These are phyloP conservation scores for Osmoderma eremita DNA, from an alignment of 2,888 invertebrate species.

Conservation along the genomic window DNA sequence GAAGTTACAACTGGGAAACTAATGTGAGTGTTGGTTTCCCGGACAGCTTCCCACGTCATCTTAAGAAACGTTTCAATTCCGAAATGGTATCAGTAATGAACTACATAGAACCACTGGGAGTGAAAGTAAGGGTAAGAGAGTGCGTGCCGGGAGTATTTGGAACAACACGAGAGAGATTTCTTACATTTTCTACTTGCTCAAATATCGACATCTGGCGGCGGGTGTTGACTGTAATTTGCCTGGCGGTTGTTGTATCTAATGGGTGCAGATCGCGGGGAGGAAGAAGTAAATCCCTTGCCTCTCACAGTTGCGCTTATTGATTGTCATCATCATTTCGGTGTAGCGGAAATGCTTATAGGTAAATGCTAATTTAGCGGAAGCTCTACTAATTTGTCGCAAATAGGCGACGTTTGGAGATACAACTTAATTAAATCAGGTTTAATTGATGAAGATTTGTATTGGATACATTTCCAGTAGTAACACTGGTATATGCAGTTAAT, in stretches of 20 bases:
- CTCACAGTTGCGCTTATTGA: background rate
- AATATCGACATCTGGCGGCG: constrained; percentile 1
- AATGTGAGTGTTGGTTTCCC: constrained; percentile 25
- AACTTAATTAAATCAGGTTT: no score
- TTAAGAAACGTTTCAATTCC: constrained; percentile 34
- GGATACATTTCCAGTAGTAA: no score
- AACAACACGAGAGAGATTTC: no score
- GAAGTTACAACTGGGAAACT: constrained; percentile 37
- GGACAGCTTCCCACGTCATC: constrained; percentile 19
- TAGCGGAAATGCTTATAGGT: no score
- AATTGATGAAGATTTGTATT: no score
- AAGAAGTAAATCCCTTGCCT: no score
- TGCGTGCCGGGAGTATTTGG: constrained; percentile 2
- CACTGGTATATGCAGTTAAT: no score
- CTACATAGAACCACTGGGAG: background rate
- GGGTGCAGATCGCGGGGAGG: background rate
- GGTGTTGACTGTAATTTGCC: background rate
- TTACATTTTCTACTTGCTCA: background rate
- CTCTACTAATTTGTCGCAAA: no score
- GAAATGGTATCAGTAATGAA: constrained; percentile 24
- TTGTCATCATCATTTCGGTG: constrained; percentile 1
- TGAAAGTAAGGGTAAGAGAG: no score
- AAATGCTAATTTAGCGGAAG: no score
- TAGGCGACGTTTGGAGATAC: no score
- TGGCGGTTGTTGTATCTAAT: background rate